Percentiles rank a stretch among this genome's conserved stretches.
Conservation (phyloP, 1,140 invertebrate species). For the Macrocentrus cingulum region DNA sequence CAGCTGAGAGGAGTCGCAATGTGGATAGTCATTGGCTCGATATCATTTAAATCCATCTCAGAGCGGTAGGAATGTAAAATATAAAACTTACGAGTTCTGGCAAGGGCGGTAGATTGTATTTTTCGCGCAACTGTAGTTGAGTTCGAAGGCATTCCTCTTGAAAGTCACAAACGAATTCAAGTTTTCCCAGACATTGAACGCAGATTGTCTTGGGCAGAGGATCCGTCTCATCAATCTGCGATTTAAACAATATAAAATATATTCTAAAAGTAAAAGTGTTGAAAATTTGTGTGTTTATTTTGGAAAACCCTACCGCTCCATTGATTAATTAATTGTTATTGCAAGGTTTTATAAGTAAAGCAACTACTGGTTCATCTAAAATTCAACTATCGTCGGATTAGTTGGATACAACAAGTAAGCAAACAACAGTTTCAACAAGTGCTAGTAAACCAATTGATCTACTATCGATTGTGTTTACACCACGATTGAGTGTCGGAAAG, state of each 20-base stretch:
- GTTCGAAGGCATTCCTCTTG: constrained; percentile 58
- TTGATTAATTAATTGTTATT: constrained; percentile 25
- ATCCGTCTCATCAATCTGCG: constrained; percentile 57
- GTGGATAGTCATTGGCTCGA: background rate
- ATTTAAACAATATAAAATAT: constrained; percentile 45
- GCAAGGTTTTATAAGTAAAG: constrained; percentile 14
- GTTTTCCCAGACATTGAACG: constrained; percentile 57
- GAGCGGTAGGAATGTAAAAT: constrained; percentile 36
- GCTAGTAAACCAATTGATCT: background rate
- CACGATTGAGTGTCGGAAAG: too few species aligned
- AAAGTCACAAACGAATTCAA: constrained; percentile 59
- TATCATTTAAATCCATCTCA: constrained; percentile 17
- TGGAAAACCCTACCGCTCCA: constrained; percentile 43
- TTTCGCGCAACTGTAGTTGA: constrained; percentile 53
- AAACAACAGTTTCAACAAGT: background rate
- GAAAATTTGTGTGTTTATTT: too few species aligned
- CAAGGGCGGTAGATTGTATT: constrained; percentile 51
- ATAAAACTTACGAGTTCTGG: constrained; percentile 49
- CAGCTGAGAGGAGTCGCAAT: background rate
- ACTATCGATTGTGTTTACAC: too few species aligned
- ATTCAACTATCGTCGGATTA: constrained; percentile 9
- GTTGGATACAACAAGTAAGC: background rate
- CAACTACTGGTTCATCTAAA: constrained; percentile 13
- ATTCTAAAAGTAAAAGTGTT: too few species aligned
- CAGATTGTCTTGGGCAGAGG: constrained; percentile 56